Evolutionary conservation across 2,797 vertebrate species (phyloP).

Genomic region (Lophotriccus pileatus): DNA sequence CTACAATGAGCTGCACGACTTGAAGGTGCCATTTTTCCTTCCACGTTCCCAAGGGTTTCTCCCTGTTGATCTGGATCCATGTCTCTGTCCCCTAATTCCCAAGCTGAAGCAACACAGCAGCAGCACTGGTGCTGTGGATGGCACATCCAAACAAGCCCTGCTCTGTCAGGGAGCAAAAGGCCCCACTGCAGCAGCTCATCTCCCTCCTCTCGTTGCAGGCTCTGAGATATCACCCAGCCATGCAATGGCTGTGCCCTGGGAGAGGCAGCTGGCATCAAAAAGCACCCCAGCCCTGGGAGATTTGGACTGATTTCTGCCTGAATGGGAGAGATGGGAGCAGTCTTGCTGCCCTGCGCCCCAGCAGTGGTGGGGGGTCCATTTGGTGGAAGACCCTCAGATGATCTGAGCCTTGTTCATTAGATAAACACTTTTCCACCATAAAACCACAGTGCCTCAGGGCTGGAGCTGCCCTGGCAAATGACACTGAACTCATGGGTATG

Average conservation of each 20-base stretch:
- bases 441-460: not conserved
- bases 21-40: not conserved
- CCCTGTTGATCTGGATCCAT: not conserved
- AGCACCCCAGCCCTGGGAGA: not conserved
- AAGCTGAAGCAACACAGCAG: not conserved
- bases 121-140: rapidly evolving
- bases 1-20: rapidly evolving
- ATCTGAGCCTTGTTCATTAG: not conserved
- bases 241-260: not conserved
- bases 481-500: not conserved
- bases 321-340: not conserved
- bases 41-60: not conserved
- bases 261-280: not conserved
- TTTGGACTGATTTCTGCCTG: not conserved
- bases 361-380: rapidly evolving
- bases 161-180: not conserved
- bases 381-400: not conserved
- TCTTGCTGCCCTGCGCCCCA: not conserved
- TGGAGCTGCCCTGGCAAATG: not conserved
- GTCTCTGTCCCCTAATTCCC: not conserved
- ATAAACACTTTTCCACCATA: not conserved
- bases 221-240: not conserved
- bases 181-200: not conserved
- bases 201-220: not conserved
- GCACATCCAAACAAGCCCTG: not conserved